Evolutionary conservation across 2,113 vertebrate species (phyloP), one percentile per base, ranked within the genome.

Genomic region (Gila orcuttii): DNA sequence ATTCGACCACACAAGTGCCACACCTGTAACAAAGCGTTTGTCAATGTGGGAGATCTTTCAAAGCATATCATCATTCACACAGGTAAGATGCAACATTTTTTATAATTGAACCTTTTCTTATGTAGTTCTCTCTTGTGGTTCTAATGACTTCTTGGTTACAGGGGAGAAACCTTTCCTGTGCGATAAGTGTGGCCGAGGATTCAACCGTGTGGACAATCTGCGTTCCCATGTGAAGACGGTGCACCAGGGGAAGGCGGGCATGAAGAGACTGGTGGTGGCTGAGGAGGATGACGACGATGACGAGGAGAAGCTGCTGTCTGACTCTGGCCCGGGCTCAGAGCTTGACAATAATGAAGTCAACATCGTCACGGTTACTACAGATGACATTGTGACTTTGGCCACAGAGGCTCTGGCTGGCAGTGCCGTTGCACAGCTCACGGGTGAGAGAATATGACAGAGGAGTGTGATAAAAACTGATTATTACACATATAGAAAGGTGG

Each of bases 21-120:
- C 0, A 96, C 97, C 89, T 99, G 98, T 89, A 96, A 94, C 94
- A 99, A 99, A 88, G 97, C 98, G 9, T 99, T 99, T 0, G 98
- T 99, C 90, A 99, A 99, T 0, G 97, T 99, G 68, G 98, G 98
- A 0, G 98, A 99, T 87, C 95, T 99, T 78, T 98, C 98, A 39
- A 99, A 99, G 90, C 98, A 99, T 90, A 97, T 99, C 91, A 99
- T 99, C 87, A 98, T 99, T 90, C 98, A 99, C 93, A 99, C 98
- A 0, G 98, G 98, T 98, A 93, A 85, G 23, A 64, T 52, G 25
- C 8, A 10, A 47, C 0, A n/a, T 69, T n/a, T 57, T 8, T 23
- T 57, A 23, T 8, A 23, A 7, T 57, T 52, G 3, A 31, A 11
- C 13, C 28, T 6, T 84, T 31, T 84, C 28, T 52, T 85, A 7